Evolutionary conservation across 2,113 vertebrate genomes (phyloP).

Genomic region (Paradoxurus hermaphroditus): DNA sequence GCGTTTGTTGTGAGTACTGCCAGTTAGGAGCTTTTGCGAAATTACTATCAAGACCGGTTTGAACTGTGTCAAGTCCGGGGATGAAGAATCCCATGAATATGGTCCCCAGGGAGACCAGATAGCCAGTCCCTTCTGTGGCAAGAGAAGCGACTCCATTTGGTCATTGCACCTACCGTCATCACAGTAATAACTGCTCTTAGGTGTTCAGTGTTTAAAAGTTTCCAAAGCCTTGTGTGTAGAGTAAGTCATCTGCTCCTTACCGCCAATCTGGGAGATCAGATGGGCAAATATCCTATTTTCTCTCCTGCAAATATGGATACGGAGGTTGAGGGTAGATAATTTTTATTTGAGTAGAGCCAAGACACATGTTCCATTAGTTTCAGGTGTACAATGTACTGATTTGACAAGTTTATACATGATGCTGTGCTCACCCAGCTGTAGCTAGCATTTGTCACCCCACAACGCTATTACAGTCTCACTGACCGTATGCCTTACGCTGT

Average conservation of each 20-base stretch:
- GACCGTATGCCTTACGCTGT: neutral
- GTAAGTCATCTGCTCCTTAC: neutral
- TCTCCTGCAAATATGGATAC: neutral
- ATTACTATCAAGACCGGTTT: neutral
- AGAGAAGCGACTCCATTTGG: neutral
- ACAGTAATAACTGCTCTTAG: fast-evolving
- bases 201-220: neutral
- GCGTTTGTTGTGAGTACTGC: slow-evolving; percentile 60
- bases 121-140: neutral
- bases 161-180: neutral
- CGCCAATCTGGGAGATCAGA: neutral
- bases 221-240: neutral
- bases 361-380: neutral
- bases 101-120: neutral
- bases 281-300: neutral
- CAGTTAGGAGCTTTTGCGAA: neutral
- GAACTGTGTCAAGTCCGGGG: neutral
- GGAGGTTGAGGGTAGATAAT: neutral
- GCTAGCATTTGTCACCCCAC: neutral
- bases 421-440: neutral
- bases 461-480: neutral
- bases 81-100: neutral
- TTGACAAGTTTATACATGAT: neutral
- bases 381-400: neutral
- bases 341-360: neutral